Evolutionary conservation across 2,888 invertebrate species (phyloP), one percentile per base, ranked within the genome.

Genomic region (Coleophora deauratella): DNA sequence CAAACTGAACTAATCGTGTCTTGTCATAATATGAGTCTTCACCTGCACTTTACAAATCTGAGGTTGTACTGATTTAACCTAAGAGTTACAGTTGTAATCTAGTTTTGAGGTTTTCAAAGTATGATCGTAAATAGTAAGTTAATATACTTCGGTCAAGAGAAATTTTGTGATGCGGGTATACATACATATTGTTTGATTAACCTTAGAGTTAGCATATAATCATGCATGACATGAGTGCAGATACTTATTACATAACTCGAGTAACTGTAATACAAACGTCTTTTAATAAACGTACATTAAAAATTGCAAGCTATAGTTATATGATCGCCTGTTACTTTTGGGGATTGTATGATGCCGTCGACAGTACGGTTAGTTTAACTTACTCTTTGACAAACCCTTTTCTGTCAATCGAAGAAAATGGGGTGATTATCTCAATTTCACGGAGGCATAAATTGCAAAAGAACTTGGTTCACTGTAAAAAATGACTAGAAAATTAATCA

Each of bases 211-310:
- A 73, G 78, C 73, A 70, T 67, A 71, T 67, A 65, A 63, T 56
- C 45, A 57, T 55, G 61, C 45, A 56, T 55, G 61, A 65, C 60
- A 65, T 66, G 62, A 77, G 80, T 79, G 81, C 77, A 69, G 63
- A 71, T 73, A 76, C 66, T 72, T 78, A 77, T 72, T 78, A 77
- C 63, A 66, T 64, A 62, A 67, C 52, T 67, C 52, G 54, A 66
- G n/a, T 68, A 71, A 70, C 67, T 70, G 71, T 75, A 75, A 72
- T 80, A 80, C 73, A 78, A 80, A 72, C 60, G 64, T 62, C 58
- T 61, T 55, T 61, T 57, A 59, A 62, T 54, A 62, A 62, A 59
- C 57, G 56, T 65, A 64, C 58, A 55, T 60, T 62, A 63, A 59
- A 62, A 31, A 31, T 68, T 58, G 66, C 66, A 75, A 74, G 74